Conservation (phyloP, 64 coral and sea anemone genomes). For the Porites australiensis region DNA sequence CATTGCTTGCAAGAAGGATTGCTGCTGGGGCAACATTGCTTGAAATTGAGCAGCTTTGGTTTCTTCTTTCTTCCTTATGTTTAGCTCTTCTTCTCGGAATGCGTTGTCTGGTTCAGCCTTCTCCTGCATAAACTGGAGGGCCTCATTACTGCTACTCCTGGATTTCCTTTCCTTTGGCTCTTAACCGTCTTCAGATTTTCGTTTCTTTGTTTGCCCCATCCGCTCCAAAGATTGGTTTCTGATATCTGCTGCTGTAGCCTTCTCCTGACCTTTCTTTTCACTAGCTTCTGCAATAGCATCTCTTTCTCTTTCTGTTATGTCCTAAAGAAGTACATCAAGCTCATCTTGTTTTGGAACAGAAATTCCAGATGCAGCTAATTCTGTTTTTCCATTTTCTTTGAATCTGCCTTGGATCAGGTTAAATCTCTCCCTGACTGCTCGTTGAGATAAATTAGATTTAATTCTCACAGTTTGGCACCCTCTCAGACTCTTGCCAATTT, state of each 20-base stretch:
- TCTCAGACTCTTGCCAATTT: no score
- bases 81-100: no score
- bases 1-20: neutral
- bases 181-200: neutral
- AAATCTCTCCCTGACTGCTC: conserved; percentile 11
- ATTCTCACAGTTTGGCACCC: neutral
- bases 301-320: no score
- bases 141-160: no score
- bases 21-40: conserved; percentile 10
- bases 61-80: no score
- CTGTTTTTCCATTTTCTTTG: neutral
- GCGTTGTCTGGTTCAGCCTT: no score
- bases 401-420: conserved; percentile 27
- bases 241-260: conserved; percentile 5
- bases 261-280: conserved; percentile 21
- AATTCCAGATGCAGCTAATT: no score
- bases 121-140: no score
- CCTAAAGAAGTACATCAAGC: no score
- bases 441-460: conserved; percentile 19
- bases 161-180: neutral
- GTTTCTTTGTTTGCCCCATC: conserved; percentile 24
- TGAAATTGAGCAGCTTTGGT: neutral
- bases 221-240: neutral
- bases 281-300: neutral
- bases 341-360: no score